These are phyloP conservation scores for Gambelia wislizenii DNA, from an alignment of 2,797 vertebrate species.

Conservation along the genomic window DNA sequence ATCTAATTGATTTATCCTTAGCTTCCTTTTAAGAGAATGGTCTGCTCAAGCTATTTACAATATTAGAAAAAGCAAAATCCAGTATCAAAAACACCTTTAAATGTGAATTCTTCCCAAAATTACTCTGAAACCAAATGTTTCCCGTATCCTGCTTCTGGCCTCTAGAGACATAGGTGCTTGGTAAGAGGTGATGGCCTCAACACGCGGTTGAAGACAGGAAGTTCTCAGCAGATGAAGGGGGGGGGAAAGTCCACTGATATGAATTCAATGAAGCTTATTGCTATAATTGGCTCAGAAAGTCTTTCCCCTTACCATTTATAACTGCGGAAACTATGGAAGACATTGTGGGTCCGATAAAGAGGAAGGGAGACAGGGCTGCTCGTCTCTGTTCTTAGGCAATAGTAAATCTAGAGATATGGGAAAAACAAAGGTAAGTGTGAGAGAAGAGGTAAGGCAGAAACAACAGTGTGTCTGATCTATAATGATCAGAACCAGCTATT, in stretches of 20 bases:
- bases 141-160: not conserved
- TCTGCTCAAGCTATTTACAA: not conserved
- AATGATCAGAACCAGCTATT: not conserved
- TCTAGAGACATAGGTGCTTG: not conserved
- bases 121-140: not conserved
- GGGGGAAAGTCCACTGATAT: not conserved
- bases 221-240: not conserved
- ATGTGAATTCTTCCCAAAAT: not conserved
- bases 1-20: not conserved
- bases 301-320: not conserved
- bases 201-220: not conserved
- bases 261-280: not conserved
- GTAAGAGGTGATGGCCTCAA: not conserved
- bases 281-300: not conserved
- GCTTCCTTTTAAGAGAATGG: not conserved
- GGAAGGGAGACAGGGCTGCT: not conserved
- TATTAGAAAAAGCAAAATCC: not conserved
- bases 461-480: not conserved
- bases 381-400: not conserved
- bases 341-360: not conserved
- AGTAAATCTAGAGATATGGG: slow-evolving; percentile 11
- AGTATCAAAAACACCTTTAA: not conserved
- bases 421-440: not conserved
- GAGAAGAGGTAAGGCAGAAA: not conserved
- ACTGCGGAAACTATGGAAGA: not conserved